Evolutionary conservation across 92 coral and sea anemone genomes (phyloP).

Genomic region (Zoanthus sansibaricus): DNA sequence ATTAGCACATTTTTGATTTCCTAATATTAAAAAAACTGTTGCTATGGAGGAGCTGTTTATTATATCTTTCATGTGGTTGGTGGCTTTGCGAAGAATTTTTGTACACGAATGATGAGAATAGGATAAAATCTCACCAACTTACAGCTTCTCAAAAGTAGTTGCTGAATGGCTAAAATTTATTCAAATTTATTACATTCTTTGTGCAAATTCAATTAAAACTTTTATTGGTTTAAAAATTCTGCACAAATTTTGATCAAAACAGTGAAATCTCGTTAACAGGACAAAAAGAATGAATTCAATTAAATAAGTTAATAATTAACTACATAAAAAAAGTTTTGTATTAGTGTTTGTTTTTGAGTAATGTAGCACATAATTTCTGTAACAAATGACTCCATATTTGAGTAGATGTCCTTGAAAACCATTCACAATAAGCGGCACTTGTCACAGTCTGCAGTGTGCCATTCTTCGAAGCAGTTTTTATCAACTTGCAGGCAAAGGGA

Average conservation of each 20-base stretch:
- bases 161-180: slow-evolving; percentile 28
- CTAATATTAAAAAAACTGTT: too few species aligned
- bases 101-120: slow-evolving; percentile 7
- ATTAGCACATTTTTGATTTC: too few species aligned
- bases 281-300: neutral
- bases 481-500: slow-evolving; percentile 13
- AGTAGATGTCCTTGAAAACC: slow-evolving; percentile 3
- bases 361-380: slow-evolving; percentile 9
- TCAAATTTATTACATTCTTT: slow-evolving; percentile 10
- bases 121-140: slow-evolving; percentile 2
- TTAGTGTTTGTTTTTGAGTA: slow-evolving; percentile 7
- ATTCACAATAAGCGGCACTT: slow-evolving; percentile 3
- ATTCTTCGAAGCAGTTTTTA: slow-evolving; percentile 31
- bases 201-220: neutral
- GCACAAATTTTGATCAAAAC: slow-evolving; percentile 6
- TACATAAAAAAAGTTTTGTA: neutral
- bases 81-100: slow-evolving; percentile 18
- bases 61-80: neutral
- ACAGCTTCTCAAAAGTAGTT: slow-evolving; percentile 16
- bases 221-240: neutral
- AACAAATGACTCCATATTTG: neutral
- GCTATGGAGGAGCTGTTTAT: too few species aligned
- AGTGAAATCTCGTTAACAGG: slow-evolving; percentile 8
- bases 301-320: slow-evolving; percentile 19
- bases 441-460: slow-evolving; percentile 25